phyloP scores from a whole-genome alignment of 2,113 vertebrate genomes.

The Pseudopodoces humilis region DNA sequence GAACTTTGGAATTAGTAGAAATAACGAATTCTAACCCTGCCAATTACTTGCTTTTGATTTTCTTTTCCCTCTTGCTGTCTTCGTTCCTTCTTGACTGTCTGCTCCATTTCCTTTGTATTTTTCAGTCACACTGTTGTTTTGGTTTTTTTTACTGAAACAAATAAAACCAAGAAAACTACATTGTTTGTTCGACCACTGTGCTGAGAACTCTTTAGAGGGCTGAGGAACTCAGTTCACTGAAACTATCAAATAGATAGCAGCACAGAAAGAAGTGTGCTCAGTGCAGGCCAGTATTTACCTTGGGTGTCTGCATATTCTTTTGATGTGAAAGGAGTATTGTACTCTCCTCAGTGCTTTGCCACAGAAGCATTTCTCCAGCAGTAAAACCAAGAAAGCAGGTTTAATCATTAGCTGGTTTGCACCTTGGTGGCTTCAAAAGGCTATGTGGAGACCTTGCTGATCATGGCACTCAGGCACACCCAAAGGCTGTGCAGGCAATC shows the following conservation, averaged over 20 bases:
- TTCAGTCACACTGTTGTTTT: not conserved
- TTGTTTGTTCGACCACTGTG: not conserved
- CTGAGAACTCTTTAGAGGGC: not conserved
- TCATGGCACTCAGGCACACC: not conserved
- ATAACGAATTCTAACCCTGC: not conserved
- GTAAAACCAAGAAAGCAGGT: not conserved
- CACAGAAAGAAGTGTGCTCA: not conserved
- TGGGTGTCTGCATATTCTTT: not conserved
- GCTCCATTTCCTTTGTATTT: not conserved
- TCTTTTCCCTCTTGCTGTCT: not conserved
- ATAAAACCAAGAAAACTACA: not conserved
- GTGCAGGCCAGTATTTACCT: not conserved
- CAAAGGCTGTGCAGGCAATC: not conserved
- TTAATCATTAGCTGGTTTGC: constrained; percentile 57
- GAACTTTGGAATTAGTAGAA: not conserved
- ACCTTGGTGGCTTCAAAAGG: not conserved
- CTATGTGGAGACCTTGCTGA: not conserved
- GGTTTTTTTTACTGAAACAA: not conserved
- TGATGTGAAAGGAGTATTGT: constrained; percentile 26
- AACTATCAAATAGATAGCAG: constrained; percentile 14
- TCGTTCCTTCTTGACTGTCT: not conserved
- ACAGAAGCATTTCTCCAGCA: constrained; percentile 16
- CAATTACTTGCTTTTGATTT: not conserved
- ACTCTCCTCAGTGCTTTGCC: not conserved
- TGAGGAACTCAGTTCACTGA: not conserved